Evolutionary conservation across 2,888 invertebrate species (phyloP).

Genomic region (Zhuqinia jingwanae): DNA sequence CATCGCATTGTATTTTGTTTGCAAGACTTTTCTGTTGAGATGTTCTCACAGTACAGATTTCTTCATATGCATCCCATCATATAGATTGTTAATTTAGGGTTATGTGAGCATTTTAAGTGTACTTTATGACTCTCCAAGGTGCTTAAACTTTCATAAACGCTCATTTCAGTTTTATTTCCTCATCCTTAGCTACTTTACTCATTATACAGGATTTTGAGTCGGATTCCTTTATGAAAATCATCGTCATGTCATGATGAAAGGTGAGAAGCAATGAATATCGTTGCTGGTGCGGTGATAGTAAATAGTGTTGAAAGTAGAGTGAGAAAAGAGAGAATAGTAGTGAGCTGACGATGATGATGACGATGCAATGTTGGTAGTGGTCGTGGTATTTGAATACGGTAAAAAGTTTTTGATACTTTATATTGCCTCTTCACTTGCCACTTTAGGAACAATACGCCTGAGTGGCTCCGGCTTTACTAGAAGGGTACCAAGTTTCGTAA

Average conservation of each 20-base stretch:
- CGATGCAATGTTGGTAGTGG: background rate
- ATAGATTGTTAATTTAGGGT: background rate
- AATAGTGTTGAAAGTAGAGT: background rate
- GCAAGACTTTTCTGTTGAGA: background rate
- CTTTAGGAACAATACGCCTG: slow-evolving; percentile 18
- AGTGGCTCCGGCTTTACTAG: background rate
- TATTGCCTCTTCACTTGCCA: background rate
- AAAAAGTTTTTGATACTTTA: slow-evolving; percentile 1
- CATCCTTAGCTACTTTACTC: background rate
- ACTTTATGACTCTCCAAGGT: slow-evolving; percentile 43
- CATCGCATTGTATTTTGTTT: no score
- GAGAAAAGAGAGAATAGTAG: background rate
- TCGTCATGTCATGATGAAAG: background rate
- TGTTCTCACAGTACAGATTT: background rate
- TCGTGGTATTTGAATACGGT: background rate
- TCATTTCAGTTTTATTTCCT: slow-evolving; percentile 5
- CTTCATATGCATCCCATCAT: background rate
- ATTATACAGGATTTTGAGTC: background rate
- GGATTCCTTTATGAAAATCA: background rate
- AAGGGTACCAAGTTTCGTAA: no score
- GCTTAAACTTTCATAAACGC: slow-evolving; percentile 54
- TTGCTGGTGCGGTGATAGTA: no score
- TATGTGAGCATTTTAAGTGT: slow-evolving; percentile 15
- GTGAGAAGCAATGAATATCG: no score
- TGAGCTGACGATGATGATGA: background rate